Conservation (phyloP, 1,140 invertebrate species). For the Scaptomyza graminum region DNA sequence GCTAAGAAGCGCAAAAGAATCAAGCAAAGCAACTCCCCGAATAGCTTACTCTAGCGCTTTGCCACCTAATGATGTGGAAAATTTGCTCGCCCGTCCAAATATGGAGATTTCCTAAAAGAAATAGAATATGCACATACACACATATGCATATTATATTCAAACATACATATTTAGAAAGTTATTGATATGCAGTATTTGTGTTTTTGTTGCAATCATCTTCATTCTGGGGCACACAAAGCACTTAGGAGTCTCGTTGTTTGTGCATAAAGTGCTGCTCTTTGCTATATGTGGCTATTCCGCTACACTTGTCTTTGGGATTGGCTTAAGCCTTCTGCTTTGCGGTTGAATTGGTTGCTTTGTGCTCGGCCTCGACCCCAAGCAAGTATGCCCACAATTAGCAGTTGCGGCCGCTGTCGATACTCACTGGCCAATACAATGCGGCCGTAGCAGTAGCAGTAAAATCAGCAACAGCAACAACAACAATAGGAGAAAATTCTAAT, state of each 20-base stretch:
- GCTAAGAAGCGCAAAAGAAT: conserved; percentile 11
- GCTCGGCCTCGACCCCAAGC: conserved; percentile 25
- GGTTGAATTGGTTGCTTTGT: conserved; percentile 61
- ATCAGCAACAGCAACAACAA: conserved; percentile 19
- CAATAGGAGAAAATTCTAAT: conserved; percentile 12
- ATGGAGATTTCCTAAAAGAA: conserved; percentile 3
- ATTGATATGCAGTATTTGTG: conserved; percentile 54
- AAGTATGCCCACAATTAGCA: conserved; percentile 61
- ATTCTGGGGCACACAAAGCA: conserved; percentile 11
- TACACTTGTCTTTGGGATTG: neutral
- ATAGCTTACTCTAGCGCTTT: conserved; percentile 52
- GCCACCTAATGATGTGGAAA: conserved; percentile 73
- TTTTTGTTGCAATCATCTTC: conserved; percentile 44
- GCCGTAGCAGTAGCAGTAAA: conserved; percentile 2
- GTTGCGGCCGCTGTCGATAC: conserved; percentile 49
- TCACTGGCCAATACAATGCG: conserved; percentile 55
- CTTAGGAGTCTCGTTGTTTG: conserved; percentile 31
- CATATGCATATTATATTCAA: conserved; percentile 9
- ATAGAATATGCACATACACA: conserved; percentile 8
- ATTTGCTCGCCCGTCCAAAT: conserved; percentile 49
- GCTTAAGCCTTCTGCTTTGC: conserved; percentile 31
- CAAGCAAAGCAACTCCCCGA: conserved; percentile 39
- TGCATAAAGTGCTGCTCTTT: conserved; percentile 25
- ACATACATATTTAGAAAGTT: conserved; percentile 36
- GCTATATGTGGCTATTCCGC: neutral